Percentiles rank a stretch among this genome's conserved stretches.
phyloP scores from a whole-genome alignment of 1,140 invertebrate genomes.

The roundworm (Caenorhabditis elegans) region WBcel235 BX284602.5:5393001-5393500 shows the following conservation, averaged over 20 bases:
- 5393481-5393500: slow-evolving; percentile 7
- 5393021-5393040: background rate
- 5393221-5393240: too few species aligned
- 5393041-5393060: background rate
- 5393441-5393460: background rate
- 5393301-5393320: too few species aligned
- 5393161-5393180: slow-evolving; percentile 37
- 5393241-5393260: too few species aligned
- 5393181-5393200: background rate
- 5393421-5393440: background rate
- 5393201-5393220: background rate
- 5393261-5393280: too few species aligned
- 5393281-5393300: too few species aligned
- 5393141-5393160: slow-evolving; percentile 35
- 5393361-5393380: background rate
- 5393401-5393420: background rate
- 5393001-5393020: background rate
- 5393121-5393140: background rate
- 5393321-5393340: too few species aligned
- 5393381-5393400: background rate
- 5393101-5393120: slow-evolving; percentile 1
- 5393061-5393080: background rate
- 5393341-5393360: too few species aligned
- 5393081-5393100: background rate
- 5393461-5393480: background rate